Base-by-base conservation (phyloP, 2,888 invertebrate genomes). In the Polydrusus cervinus region DNA sequence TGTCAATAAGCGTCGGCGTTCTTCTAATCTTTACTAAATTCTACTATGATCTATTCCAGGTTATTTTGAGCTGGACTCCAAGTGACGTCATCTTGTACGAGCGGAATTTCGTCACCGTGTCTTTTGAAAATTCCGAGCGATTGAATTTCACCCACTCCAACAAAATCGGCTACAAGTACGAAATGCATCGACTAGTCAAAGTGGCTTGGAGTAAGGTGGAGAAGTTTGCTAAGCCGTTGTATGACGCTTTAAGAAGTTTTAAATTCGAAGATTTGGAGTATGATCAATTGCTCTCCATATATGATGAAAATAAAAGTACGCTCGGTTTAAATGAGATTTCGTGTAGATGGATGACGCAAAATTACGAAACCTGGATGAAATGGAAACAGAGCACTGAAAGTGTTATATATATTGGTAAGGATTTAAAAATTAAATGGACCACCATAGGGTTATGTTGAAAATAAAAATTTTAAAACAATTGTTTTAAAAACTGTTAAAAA, bases 1-100 rank as follows among this genome's bases (percentile, higher is more conserved):
- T n/a, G n/a, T n/a, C n/a, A n/a, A n/a, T n/a, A n/a, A n/a, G n/a
- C n/a, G n/a, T n/a, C n/a, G n/a, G n/a, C n/a, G n/a, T n/a, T n/a
- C n/a, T n/a, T n/a, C n/a, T n/a, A n/a, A n/a, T n/a, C n/a, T n/a
- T n/a, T n/a, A n/a, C n/a, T n/a, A n/a, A n/a, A n/a, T n/a, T 25
- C 3, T 25, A 25, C 25, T 5, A 25, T 25, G 25, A 5, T 25
- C 25, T 25, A 25, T 25, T 25, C 25, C 57, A 78, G 78, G 57
- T 93, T 18, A 89, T 94, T 70, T 88, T 94, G 76, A 90, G 91
- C 81, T 93, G 93, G 91, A 89, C 90, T 10, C 94, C 94, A 0
- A 92, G 91, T 49, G 89, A 90, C 61, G 87, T 92, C 38, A 89
- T 91, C 30, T 85, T 89, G 67, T 87, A 87, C n/a, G 87, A 88